These are phyloP conservation scores for Lerista edwardsae DNA, from an alignment of 2,797 vertebrate genomes.

Conservation along the genomic window DNA sequence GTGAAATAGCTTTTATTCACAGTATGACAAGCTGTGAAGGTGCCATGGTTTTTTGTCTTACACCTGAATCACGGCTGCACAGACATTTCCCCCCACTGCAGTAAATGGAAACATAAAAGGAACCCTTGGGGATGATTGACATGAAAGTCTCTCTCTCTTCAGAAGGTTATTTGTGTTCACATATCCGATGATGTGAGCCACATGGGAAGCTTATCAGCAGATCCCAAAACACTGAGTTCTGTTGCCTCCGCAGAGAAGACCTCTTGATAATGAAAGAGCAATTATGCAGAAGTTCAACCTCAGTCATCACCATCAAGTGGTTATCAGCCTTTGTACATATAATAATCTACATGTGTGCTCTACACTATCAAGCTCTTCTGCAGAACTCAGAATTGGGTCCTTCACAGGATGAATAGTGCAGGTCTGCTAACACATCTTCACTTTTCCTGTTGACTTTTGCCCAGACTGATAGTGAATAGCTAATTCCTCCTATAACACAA, in stretches of 20 bases:
- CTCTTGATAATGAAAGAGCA: background rate
- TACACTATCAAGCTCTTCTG: background rate
- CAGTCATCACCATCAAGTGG: too few species aligned
- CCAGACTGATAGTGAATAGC: too few species aligned
- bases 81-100: background rate
- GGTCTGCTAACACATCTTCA: background rate
- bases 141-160: background rate
- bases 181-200: background rate
- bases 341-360: background rate
- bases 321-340: too few species aligned
- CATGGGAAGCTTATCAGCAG: background rate
- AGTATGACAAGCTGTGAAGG: background rate
- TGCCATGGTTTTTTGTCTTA: background rate
- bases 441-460: background rate
- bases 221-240: background rate
- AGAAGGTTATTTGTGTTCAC: background rate
- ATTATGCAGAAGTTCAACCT: background rate
- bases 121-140: slow-evolving; percentile 3
- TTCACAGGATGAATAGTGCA: background rate
- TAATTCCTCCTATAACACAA: too few species aligned
- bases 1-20: background rate
- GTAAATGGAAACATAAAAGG: background rate
- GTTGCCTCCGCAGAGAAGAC: background rate
- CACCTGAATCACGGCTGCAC: background rate
- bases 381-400: background rate